A percentile compares a stretch with the other conserved stretches of the same genome.
Conservation (phyloP, 2,888 invertebrate genomes). For the Hofmannophila pseudospretella region DNA sequence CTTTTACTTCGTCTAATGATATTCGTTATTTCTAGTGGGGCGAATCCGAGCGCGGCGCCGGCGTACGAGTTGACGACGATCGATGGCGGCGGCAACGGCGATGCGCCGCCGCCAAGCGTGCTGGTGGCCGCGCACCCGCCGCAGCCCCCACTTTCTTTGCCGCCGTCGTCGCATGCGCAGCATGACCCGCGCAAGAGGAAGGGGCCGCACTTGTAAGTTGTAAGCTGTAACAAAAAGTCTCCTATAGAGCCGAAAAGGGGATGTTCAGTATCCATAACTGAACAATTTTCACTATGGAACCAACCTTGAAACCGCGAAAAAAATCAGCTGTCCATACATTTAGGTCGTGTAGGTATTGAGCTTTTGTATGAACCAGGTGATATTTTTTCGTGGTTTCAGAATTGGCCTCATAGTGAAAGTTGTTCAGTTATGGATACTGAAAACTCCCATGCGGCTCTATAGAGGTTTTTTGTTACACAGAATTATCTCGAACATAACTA, state of each 20-base stretch:
- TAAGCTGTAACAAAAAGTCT: not conserved
- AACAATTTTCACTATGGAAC: too few relatives aligned
- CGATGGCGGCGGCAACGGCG: constrained; percentile 23
- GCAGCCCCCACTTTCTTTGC: constrained; percentile 8
- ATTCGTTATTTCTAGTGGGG: constrained; percentile 20
- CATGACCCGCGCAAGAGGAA: constrained; percentile 40
- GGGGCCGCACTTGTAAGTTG: constrained; percentile 36
- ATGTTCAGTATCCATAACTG: too few relatives aligned
- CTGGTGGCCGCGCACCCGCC: constrained; percentile 20
- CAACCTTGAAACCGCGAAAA: too few relatives aligned
- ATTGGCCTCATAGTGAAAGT: too few relatives aligned
- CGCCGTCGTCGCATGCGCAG: constrained; percentile 19
- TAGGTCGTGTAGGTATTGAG: too few relatives aligned
- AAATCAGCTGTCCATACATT: too few relatives aligned
- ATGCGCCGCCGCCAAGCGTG: constrained; percentile 15
- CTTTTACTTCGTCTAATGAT: not conserved
- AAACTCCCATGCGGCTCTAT: not conserved
- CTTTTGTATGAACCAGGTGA: too few relatives aligned
- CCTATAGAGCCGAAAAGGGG: too few relatives aligned
- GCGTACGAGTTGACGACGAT: constrained; percentile 39
- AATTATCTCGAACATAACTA: not conserved
- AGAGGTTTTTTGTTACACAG: not conserved
- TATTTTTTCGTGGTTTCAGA: too few relatives aligned
- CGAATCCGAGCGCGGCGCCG: constrained; percentile 38
- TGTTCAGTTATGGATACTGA: too few relatives aligned